These are phyloP conservation scores for Glossophaga mutica DNA, from an alignment of 2,797 vertebrate species.

Conservation along the genomic window DNA sequence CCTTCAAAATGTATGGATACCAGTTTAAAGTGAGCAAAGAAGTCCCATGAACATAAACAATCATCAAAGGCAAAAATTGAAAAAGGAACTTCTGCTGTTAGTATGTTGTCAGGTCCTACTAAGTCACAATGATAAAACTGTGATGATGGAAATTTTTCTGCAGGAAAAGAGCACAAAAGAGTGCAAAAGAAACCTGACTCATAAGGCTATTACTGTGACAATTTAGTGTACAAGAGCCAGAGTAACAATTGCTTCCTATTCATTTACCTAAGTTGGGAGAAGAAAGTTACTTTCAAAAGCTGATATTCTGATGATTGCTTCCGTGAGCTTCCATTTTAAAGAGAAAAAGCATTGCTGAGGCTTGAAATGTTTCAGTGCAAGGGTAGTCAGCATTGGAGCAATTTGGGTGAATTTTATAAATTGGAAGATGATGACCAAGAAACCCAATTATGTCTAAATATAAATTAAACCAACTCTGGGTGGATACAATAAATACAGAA, in stretches of 20 bases:
- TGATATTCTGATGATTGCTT: constrained; percentile 34
- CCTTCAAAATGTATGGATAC: not conserved
- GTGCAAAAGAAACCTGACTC: constrained; percentile 29
- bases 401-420: constrained; percentile 7
- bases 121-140: constrained; percentile 29
- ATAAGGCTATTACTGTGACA: constrained; percentile 9
- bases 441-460: not conserved
- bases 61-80: constrained; percentile 18
- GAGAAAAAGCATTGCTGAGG: not conserved
- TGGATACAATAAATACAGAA: not conserved
- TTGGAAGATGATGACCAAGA: not conserved
- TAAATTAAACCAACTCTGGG: constrained; percentile 20
- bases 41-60: not conserved
- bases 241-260: constrained; percentile 35
- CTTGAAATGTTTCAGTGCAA: constrained; percentile 4
- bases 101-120: not conserved
- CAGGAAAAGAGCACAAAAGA: constrained; percentile 20
- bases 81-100: not conserved
- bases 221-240: not conserved
- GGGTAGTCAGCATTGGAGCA: not conserved
- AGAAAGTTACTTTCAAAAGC: constrained; percentile 48
- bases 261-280: constrained; percentile 51
- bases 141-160: constrained; percentile 7
- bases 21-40: not conserved
- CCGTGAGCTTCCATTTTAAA: constrained; percentile 19